Evolutionary conservation across 2,113 vertebrate genomes (phyloP), one percentile per base, ranked within the genome.

Genomic region (Ivindomyrus marchei): DNA sequence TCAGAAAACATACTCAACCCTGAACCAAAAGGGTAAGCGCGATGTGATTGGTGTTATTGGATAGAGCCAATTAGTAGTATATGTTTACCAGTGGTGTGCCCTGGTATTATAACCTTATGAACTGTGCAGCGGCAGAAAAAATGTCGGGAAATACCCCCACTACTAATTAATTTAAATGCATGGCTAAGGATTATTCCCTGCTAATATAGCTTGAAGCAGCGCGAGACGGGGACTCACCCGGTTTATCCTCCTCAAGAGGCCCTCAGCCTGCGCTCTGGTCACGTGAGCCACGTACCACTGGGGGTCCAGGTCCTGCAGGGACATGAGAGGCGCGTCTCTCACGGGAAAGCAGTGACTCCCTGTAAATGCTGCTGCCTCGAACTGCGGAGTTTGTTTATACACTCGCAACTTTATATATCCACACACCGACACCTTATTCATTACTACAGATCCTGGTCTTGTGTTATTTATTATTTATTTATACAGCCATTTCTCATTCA

Each of bases 201-300:
- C 8, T 3, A 21, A 77, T 31, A 9, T 77, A 15, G 1, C 58
- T 21, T 3, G 3, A 9, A 85, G 45, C 13, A 77, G 11, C 58
- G 4, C 4, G 5, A 24, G 46, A 27, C 11, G 80, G 80, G 62
- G 74, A 53, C 45, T 94, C 95, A 99, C 98, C 97, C 97, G 97
- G 93, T 95, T 94, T 89, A 98, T 97, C 89, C 0, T 95, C 83
- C 95, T 95, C 45, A 99, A 96, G 90, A 96, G 95, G 24, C 92
- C 94, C 93, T 99, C 98, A 62, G 98, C 98, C 91, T 97, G 96
- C 77, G 94, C 92, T 39, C 98, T 94, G 90, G 94, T 97, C 66
- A 98, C 93, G 0, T 94, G 96, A 8, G 97, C 97, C 62, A 96
- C 92, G 0, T 99, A 99, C 98, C 98, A 99, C 24, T 93, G 88